These are phyloP conservation scores for Malurus elegans DNA, from an alignment of 2,113 vertebrate species.

Conservation along the genomic window DNA sequence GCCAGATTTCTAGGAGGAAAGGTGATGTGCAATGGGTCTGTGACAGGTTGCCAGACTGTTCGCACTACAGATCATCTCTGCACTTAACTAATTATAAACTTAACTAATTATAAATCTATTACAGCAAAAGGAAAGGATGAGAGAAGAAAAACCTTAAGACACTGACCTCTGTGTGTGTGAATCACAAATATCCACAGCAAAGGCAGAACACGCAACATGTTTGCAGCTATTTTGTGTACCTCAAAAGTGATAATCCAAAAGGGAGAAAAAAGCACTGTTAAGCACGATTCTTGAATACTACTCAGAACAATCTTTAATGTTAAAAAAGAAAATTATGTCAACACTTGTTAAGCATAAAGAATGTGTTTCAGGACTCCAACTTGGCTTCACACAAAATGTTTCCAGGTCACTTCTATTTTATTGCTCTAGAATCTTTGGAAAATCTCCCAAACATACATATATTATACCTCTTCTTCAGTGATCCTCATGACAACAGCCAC, in stretches of 20 bases:
- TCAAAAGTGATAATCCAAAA: background rate
- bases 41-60: background rate
- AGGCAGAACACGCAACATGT: background rate
- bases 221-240: background rate
- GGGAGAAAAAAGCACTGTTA: background rate
- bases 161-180: background rate
- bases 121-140: background rate
- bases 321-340: background rate
- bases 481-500: background rate
- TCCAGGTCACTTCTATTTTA: background rate
- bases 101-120: background rate
- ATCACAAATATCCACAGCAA: background rate
- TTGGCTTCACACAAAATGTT: background rate
- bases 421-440: background rate
- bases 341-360: background rate
- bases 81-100: background rate
- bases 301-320: background rate
- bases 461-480: background rate
- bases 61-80: background rate
- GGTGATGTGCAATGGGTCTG: background rate
- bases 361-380: background rate
- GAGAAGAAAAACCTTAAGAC: background rate
- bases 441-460: background rate
- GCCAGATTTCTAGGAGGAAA: background rate
- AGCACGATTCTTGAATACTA: background rate